Conservation (phyloP, 2,888 invertebrate species). For the Lacanobia wlatinum region DNA sequence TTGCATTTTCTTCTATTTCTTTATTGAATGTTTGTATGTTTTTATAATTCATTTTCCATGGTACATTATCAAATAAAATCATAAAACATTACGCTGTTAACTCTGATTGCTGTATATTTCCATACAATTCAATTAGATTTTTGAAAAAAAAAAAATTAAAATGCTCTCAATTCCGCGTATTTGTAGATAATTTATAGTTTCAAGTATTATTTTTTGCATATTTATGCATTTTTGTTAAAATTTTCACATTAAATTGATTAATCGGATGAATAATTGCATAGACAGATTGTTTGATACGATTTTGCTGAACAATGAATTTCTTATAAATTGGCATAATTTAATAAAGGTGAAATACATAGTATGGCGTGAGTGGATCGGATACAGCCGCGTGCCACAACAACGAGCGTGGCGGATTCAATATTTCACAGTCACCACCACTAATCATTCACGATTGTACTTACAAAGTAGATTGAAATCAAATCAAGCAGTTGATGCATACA, state of each 20-base stretch:
- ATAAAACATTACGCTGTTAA: neutral
- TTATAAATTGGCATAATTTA: constrained; percentile 57
- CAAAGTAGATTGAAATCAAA: constrained; percentile 82
- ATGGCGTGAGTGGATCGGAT: constrained; percentile 75
- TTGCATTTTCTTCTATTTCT: constrained; percentile 20
- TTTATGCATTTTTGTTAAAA: neutral
- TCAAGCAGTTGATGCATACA: constrained; percentile 64
- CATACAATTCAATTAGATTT: neutral
- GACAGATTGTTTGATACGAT: neutral
- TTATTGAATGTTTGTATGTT: constrained; percentile 26
- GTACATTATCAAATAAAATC: constrained; percentile 27
- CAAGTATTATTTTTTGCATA: neutral
- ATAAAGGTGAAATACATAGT: constrained; percentile 66
- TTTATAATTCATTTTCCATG: constrained; percentile 37
- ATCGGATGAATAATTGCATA: constrained; percentile 15
- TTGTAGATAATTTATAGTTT: neutral
- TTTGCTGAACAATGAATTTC: constrained; percentile 44
- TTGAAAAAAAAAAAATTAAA: fast-evolving
- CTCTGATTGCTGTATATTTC: neutral
- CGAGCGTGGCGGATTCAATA: constrained; percentile 85
- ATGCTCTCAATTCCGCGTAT: neutral
- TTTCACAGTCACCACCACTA: constrained; percentile 86
- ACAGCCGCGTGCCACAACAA: constrained; percentile 81
- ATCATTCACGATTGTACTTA: constrained; percentile 84
- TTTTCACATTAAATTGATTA: neutral